Conservation (phyloP, 2,797 vertebrate species). For the Alcedo atthis region DNA sequence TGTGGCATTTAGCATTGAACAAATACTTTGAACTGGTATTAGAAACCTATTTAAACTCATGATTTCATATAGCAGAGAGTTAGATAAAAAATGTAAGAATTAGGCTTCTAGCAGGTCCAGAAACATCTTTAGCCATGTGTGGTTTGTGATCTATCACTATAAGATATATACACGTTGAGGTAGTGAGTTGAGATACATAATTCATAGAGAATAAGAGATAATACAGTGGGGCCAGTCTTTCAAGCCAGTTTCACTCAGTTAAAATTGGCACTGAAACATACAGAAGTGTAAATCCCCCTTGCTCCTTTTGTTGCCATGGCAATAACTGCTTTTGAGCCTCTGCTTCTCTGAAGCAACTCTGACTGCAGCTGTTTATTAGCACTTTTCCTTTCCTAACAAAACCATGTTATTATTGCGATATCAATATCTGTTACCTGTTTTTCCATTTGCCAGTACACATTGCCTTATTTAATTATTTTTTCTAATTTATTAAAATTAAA, state of each 20-base stretch:
- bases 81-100: neutral
- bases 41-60: neutral
- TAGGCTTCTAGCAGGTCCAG: neutral
- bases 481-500: neutral
- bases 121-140: neutral
- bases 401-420: neutral
- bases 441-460: neutral
- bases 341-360: neutral
- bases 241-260: neutral
- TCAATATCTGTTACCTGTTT: neutral
- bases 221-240: neutral
- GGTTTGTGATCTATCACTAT: neutral
- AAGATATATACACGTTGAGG: neutral
- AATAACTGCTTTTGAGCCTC: neutral
- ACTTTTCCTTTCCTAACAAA: neutral
- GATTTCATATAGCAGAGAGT: neutral
- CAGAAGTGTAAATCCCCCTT: neutral
- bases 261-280: neutral
- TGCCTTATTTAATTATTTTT: neutral
- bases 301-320: conserved; percentile 25
- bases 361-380: neutral
- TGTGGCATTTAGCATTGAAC: neutral
- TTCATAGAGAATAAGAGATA: neutral
- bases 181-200: neutral
- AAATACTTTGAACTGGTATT: neutral